A percentile compares a stretch with the other conserved stretches of the same genome.
Evolutionary conservation across 2,797 vertebrate genomes (phyloP).

Genomic region (Cirrhinus molitorella): DNA sequence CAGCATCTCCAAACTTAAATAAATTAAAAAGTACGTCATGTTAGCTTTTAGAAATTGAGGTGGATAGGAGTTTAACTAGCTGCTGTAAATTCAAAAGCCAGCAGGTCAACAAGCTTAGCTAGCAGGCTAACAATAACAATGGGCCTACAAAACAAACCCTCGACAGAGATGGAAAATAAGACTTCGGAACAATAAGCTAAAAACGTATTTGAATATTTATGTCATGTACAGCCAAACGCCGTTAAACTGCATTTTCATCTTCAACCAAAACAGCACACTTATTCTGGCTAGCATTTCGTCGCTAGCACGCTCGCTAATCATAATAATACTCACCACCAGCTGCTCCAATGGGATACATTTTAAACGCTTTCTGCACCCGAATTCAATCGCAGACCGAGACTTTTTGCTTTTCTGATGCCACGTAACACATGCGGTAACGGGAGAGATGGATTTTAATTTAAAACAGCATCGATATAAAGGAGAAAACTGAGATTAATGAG

Average conservation of each 20-base stretch:
- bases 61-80: not conserved
- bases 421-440: slow-evolving; percentile 74
- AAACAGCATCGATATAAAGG: slow-evolving; percentile 43
- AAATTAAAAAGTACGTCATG: not conserved
- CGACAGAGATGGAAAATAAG: not conserved
- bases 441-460: slow-evolving; percentile 54
- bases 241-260: not conserved
- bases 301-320: slow-evolving; percentile 70
- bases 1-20: not conserved
- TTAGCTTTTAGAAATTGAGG: not conserved
- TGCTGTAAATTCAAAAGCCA: slow-evolving; percentile 12
- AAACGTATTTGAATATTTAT: not conserved
- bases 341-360: slow-evolving; percentile 82
- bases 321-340: slow-evolving; percentile 79
- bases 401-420: slow-evolving; percentile 68
- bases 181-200: not conserved
- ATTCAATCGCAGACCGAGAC: slow-evolving; percentile 71
- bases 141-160: slow-evolving; percentile 62
- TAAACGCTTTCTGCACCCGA: slow-evolving; percentile 74
- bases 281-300: slow-evolving; percentile 66
- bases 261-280: slow-evolving; percentile 7
- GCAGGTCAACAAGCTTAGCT: slow-evolving; percentile 43
- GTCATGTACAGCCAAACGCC: too few species aligned
- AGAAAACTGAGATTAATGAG: slow-evolving; percentile 66
- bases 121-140: slow-evolving; percentile 65